Evolutionary conservation across 2,888 invertebrate genomes (phyloP).

Genomic region (Polydrusus tereticollis): DNA sequence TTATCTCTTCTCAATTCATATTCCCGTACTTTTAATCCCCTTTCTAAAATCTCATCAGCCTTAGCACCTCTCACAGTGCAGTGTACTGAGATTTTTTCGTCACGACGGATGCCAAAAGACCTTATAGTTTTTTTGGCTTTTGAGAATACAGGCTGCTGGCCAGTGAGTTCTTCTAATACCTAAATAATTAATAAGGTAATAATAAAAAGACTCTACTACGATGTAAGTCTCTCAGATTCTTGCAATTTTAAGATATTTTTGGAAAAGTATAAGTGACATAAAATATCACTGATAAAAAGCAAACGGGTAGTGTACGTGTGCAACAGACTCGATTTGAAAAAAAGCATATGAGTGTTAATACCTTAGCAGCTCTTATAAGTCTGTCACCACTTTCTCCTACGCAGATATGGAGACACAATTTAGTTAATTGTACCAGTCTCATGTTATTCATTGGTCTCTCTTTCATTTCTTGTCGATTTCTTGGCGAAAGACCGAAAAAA

Average conservation of each 20-base stretch:
- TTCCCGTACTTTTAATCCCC: constrained; percentile 98
- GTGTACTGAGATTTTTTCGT: constrained; percentile 99
- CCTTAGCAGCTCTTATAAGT: constrained; percentile 93
- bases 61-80: constrained; percentile 99
- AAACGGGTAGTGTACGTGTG: too few relatives aligned
- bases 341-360: too few relatives aligned
- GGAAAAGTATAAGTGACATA: too few relatives aligned
- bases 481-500: too few relatives aligned
- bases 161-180: constrained; percentile 99
- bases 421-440: constrained; percentile 97
- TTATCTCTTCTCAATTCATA: constrained; percentile 98
- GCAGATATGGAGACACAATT: constrained; percentile 98
- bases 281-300: too few relatives aligned
- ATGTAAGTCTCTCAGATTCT: too few relatives aligned
- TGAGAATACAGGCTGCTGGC: constrained; percentile 99
- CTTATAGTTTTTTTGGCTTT: constrained; percentile 99
- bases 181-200: too few relatives aligned
- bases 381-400: constrained; percentile 99
- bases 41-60: constrained; percentile 98
- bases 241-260: too few relatives aligned
- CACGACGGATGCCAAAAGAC: constrained; percentile 99
- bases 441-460: constrained; percentile 95
- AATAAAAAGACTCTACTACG: too few relatives aligned
- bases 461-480: too few relatives aligned
- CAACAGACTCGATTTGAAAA: too few relatives aligned